These are phyloP conservation scores for Pachypanchax playfairii DNA, from an alignment of 2,113 vertebrate species.

Conservation along the genomic window DNA sequence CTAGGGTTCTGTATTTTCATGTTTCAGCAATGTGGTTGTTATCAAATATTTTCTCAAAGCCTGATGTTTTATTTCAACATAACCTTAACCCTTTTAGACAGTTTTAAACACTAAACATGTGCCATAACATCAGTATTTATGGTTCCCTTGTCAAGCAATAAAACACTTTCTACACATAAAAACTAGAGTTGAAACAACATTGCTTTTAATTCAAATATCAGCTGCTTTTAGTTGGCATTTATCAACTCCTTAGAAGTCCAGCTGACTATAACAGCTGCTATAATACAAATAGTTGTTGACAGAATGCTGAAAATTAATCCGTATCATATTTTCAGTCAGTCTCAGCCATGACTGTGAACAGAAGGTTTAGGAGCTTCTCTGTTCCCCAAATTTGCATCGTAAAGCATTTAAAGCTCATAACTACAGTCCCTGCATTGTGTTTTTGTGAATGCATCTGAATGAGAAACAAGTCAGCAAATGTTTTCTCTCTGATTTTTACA, in stretches of 20 bases:
- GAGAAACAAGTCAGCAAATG: too few species aligned
- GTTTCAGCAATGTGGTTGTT: conserved; percentile 14
- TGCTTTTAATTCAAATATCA: background rate
- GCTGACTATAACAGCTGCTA: background rate
- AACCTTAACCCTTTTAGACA: background rate
- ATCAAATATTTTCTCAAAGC: conserved; percentile 7
- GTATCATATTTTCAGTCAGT: background rate
- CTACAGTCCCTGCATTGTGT: background rate
- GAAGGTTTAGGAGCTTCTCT: background rate
- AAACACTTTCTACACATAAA: conserved; percentile 29
- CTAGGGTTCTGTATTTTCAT: conserved; percentile 11
- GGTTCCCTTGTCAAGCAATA: conserved; percentile 52
- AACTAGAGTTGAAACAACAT: conserved; percentile 2
- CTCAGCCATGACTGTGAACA: background rate
- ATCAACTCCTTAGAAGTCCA: background rate
- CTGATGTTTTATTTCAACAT: background rate
- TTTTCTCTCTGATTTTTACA: too few species aligned
- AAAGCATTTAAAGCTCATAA: background rate
- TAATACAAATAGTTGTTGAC: background rate
- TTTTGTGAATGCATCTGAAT: background rate
- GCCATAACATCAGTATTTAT: conserved; percentile 45
- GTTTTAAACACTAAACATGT: conserved; percentile 24
- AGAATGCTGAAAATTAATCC: too few species aligned
- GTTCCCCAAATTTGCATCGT: background rate
- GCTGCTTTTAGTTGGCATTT: background rate